A percentile compares a stretch with the other conserved stretches of the same genome.
phyloP scores from a whole-genome alignment of 2,113 vertebrate species.

The Rhipidura dahli region DNA sequence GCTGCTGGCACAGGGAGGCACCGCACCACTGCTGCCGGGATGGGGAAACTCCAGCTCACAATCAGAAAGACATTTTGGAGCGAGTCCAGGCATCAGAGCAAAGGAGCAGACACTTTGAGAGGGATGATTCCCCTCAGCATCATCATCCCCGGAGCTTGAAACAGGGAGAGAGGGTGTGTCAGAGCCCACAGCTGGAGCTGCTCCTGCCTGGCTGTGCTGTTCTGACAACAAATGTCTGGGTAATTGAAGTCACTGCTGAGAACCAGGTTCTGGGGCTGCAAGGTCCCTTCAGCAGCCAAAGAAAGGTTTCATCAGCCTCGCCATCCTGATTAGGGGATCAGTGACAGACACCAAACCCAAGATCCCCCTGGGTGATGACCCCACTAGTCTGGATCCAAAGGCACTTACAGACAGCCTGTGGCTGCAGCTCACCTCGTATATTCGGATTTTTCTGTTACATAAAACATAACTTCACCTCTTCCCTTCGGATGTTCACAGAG shows the following conservation, averaged over 20 bases:
- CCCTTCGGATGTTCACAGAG: neutral
- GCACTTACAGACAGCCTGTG: neutral
- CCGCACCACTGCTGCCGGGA: neutral
- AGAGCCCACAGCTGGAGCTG: neutral
- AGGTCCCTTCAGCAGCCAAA: neutral
- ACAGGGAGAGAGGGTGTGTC: neutral
- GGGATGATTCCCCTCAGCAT: no score
- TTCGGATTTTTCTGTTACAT: neutral
- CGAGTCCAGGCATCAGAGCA: neutral
- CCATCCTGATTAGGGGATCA: neutral
- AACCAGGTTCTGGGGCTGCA: neutral
- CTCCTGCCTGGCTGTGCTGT: neutral
- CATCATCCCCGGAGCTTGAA: rapidly evolving
- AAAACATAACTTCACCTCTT: neutral
- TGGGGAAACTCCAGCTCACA: neutral
- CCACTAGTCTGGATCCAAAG: neutral
- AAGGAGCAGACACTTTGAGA: neutral
- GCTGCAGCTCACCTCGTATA: neutral
- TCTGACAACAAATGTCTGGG: neutral
- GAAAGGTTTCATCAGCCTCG: neutral
- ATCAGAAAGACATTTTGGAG: neutral
- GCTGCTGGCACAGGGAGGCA: neutral
- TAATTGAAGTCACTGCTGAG: neutral
- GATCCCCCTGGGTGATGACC: rapidly evolving
- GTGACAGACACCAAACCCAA: neutral